Base-by-base conservation (phyloP, 2,113 vertebrate genomes). In the Prolemur simus region DNA sequence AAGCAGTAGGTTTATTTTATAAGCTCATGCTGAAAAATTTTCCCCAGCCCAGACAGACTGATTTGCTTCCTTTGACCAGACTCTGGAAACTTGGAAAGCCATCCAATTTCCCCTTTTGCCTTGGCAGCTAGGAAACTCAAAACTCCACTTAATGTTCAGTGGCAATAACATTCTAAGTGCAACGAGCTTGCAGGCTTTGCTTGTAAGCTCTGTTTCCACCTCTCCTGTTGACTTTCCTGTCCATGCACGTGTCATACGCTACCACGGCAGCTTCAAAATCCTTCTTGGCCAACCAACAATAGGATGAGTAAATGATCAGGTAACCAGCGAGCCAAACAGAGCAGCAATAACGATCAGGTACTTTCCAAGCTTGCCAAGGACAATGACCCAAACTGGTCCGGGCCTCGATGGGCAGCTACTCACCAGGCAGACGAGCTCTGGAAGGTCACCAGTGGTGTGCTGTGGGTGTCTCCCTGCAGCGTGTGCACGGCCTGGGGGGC, bases 381-480 rank as follows among this genome's bases (percentile, higher is more conserved):
- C 37, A 29, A 27, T 3, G 27, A 29, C 34, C 66, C 54, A 3
- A 0, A 34, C 11, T 1, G 1, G 20, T 6, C 34, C 0, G 25
- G 18, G 85, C 39, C 87, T 15, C 0, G 0, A 14, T 0, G 0
- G 45, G 49, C 20, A 0, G 3, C 39, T 71, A 96, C 99, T 99
- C 98, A 99, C 99, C 99, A 99, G 99, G 99, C 99, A 11, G 99
- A 99, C 82, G 99, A 99, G 37, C 99, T 99, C 98, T 99, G 99
- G 98, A 99, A 99, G 98, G 99, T 98, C 98, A 99, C 98, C 97
- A 99, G 98, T 0, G 99, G 98, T 12, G 99, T 99, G 97, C 98
- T 99, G 98, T 99, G 99, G 97, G 98, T 89, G 89, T 99, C 99
- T 98, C 99, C 99, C 98, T 98, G 98, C 78, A 99, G 98, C 42